Conservation (phyloP, 37 sponge, comb jelly and placozoan genomes). For the Lycopodina hypogea region DNA sequence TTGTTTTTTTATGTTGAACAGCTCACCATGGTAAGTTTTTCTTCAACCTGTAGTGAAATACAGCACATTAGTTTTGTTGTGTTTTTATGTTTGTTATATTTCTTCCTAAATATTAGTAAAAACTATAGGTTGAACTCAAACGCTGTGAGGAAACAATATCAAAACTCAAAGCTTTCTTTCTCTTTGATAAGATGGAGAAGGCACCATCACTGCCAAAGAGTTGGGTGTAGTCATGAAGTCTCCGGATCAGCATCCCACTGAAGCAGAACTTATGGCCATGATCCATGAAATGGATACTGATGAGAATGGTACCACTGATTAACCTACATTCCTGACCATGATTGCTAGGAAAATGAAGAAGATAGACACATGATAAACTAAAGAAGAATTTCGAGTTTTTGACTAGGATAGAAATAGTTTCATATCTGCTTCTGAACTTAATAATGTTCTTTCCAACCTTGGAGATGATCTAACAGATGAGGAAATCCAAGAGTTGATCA, state of each 20-base stretch:
- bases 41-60: no score
- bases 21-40: no score
- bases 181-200: constrained; percentile 99
- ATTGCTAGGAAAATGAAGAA: constrained; percentile 11
- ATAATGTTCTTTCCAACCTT: background rate
- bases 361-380: background rate
- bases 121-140: no score
- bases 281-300: constrained; percentile 62
- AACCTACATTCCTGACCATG: constrained; percentile 36
- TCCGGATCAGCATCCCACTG: constrained; percentile 97
- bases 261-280: constrained; percentile 98
- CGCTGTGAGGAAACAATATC: constrained; percentile 91
- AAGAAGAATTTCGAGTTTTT: constrained; percentile 10
- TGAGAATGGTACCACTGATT: constrained; percentile 30
- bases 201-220: constrained; percentile 96
- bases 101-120: no score
- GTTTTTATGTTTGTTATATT: no score
- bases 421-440: background rate
- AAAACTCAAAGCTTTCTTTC: constrained; percentile 97
- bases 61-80: no score
- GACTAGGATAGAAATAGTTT: constrained; percentile 6
- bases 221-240: constrained; percentile 96
- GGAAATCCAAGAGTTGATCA: constrained; percentile 17
- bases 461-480: constrained; percentile 1
- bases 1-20: no score